Base-by-base conservation (phyloP, 2,113 vertebrate genomes). In the Seriola aureovittata region DNA sequence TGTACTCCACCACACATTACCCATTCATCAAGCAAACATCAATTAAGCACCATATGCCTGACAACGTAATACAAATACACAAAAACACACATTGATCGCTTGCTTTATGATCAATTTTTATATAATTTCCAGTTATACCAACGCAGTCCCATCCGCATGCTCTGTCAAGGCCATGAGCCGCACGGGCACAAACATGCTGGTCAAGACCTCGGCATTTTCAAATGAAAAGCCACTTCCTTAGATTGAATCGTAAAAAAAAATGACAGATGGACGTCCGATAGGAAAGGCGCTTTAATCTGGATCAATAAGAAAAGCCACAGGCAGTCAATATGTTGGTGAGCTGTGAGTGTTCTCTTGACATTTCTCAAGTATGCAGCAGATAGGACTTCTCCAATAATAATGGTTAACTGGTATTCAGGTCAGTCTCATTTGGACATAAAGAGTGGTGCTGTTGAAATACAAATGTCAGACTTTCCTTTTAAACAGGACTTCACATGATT, bases 221-320 rank as follows among this genome's bases (percentile, higher is more conserved):
- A 85, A 70, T 57, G 4, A 86, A 75, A 76, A 85, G 29, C 70
- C 32, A 78, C 89, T 92, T 87, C 81, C 82, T 76, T n/a, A 75
- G 73, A 92, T 84, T 91, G 78, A 83, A 74, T 80, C 42, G 0
- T 88, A 62, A 80, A 92, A 38, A 8, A 87, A 84, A 70, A 79
- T 72, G 79, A 88, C 46, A 54, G 65, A 85, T 71, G 54, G 71
- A 34, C 4, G 16, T 83, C 58, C 74, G 38, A 75, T 38, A 62
- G 17, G 79, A 84, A 58, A 76, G 32, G 42, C 65, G 69, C 63
- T 81, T n/a, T 60, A 55, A 83, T 87, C 6, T 40, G 42, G 81
- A 88, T 91, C 79, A 73, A 90, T 90, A 73, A 71, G 19, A 70
- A 65, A 84, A 75, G 50, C 54, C 14, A 12, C 44, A 54, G 67